phyloP scores from a whole-genome alignment of 2,888 invertebrate species.

The Homarus gammarus region DNA sequence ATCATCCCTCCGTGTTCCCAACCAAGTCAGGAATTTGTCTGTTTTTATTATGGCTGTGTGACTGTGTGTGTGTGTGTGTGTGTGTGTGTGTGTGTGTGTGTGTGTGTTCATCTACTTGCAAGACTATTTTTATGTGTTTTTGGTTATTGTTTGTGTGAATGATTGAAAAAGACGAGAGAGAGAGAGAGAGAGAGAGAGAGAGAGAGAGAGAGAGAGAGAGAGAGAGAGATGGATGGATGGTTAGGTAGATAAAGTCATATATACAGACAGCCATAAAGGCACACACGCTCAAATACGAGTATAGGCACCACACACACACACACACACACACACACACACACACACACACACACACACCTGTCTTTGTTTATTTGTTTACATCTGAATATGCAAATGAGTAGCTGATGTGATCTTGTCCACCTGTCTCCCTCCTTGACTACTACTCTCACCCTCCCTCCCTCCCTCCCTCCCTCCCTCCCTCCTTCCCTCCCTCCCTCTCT shows the following conservation, averaged over 20 bases:
- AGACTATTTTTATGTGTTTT: not conserved
- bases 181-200: not conserved
- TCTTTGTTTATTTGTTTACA: not conserved
- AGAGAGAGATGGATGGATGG: conserved; percentile 1
- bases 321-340: conserved; percentile 11
- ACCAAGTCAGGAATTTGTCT: too few species aligned
- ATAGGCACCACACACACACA: conserved; percentile 3
- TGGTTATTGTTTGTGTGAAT: not conserved
- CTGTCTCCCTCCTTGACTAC: not conserved
- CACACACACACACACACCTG: not conserved
- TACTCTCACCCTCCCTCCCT: not conserved
- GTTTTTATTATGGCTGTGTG: too few species aligned
- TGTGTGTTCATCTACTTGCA: too few species aligned
- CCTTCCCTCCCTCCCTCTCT: not conserved
- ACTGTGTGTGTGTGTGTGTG: too few species aligned
- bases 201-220: conserved; percentile 12
- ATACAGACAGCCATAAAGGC: conserved; percentile 7
- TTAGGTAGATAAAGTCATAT: conserved; percentile 3
- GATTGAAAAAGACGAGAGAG: not conserved
- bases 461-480: conserved; percentile 11
- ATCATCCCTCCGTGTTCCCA: too few species aligned
- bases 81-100: too few species aligned
- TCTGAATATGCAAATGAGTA: not conserved
- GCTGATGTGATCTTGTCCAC: not conserved
- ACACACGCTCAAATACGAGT: not conserved